Conservation (phyloP, 2,113 vertebrate genomes). For the Dromas ardeola region DNA sequence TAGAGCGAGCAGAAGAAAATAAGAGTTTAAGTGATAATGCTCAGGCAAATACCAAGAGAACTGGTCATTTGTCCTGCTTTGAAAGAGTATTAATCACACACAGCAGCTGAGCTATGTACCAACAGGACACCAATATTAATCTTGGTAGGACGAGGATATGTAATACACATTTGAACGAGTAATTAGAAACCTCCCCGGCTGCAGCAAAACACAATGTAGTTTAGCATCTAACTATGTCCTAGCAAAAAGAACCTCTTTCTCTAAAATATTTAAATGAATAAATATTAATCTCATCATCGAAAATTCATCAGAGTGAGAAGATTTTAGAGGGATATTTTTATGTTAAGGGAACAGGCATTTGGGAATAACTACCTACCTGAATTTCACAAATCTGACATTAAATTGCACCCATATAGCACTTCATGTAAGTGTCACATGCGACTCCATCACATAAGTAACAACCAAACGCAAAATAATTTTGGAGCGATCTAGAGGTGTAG, state of each 20-base stretch:
- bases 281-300: background rate
- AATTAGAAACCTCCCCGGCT: slow-evolving; percentile 6
- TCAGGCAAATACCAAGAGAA: background rate
- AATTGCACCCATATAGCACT: background rate
- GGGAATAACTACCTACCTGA: background rate
- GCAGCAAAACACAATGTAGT: background rate
- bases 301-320: background rate
- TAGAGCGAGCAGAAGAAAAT: background rate
- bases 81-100: slow-evolving; percentile 26
- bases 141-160: background rate
- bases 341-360: background rate
- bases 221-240: background rate
- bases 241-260: background rate
- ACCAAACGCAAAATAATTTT: background rate
- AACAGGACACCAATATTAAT: background rate
- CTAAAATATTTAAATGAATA: background rate
- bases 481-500: background rate
- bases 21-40: background rate
- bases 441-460: background rate
- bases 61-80: slow-evolving; percentile 10
- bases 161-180: background rate
- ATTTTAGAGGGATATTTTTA: background rate
- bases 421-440: background rate
- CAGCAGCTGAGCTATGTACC: background rate
- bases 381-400: background rate